These are phyloP conservation scores for Pogonus chalceus DNA, from an alignment of 1,140 invertebrate genomes.

Conservation along the genomic window DNA sequence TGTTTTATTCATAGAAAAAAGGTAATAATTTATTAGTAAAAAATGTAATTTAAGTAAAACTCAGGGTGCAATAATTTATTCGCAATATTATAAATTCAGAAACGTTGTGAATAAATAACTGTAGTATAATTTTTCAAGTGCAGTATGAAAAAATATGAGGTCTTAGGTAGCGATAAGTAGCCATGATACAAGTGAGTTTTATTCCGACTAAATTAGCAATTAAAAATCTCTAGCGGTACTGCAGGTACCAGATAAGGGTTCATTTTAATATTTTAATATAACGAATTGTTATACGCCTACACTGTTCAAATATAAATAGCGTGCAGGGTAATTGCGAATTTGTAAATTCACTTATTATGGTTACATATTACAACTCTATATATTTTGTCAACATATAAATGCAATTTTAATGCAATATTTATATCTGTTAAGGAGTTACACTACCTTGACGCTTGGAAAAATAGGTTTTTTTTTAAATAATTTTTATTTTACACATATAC, in stretches of 20 bases:
- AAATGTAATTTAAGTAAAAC: no score
- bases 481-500: no score
- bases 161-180: neutral
- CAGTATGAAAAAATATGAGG: neutral
- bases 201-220: slow-evolving; percentile 2
- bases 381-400: slow-evolving; percentile 2
- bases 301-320: neutral
- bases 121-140: neutral
- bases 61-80: no score
- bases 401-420: no score
- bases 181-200: neutral
- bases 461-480: no score
- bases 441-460: no score
- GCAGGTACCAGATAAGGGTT: slow-evolving; percentile 1
- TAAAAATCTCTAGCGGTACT: slow-evolving; percentile 3
- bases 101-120: neutral
- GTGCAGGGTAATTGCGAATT: slow-evolving; percentile 2
- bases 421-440: no score
- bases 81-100: no score
- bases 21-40: no score
- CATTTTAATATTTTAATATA: slow-evolving; percentile 4
- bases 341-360: slow-evolving; percentile 5
- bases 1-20: no score
- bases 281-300: neutral
- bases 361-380: neutral